phyloP scores from a whole-genome alignment of 2,113 vertebrate genomes.

The Camelus bactrianus region DNA sequence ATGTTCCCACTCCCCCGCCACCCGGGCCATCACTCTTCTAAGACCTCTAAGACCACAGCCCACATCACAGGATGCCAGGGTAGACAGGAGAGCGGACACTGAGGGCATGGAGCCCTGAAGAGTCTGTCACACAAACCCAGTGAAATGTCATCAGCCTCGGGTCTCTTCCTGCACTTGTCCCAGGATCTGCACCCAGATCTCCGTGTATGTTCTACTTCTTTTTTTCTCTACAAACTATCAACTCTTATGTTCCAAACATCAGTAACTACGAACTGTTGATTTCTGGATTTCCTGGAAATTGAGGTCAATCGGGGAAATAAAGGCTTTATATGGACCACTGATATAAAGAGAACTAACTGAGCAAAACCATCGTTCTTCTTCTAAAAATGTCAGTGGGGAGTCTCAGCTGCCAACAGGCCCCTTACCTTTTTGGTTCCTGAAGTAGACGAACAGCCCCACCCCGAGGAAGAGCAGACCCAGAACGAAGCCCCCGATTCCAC shows the following conservation, averaged over 20 bases:
- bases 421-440: not conserved
- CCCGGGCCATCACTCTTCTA: no score
- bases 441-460: not conserved
- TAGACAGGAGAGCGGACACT: not conserved
- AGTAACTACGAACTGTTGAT: not conserved
- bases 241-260: rapidly evolving
- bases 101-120: not conserved
- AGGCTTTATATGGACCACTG: rapidly evolving
- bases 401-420: rapidly evolving
- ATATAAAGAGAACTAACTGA: rapidly evolving
- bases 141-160: rapidly evolving
- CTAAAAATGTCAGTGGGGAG: rapidly evolving
- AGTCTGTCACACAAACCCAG: no score
- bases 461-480: not conserved
- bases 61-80: not conserved
- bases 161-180: not conserved
- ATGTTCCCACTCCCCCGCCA: rapidly evolving
- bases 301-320: not conserved
- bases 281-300: not conserved
- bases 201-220: rapidly evolving
- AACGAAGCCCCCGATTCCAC: not conserved
- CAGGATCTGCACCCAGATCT: no score
- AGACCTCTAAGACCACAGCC: no score
- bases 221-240: not conserved
- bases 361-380: not conserved